phyloP scores from a whole-genome alignment of 2,797 vertebrate genomes.

The Peromyscus attwateri region DNA sequence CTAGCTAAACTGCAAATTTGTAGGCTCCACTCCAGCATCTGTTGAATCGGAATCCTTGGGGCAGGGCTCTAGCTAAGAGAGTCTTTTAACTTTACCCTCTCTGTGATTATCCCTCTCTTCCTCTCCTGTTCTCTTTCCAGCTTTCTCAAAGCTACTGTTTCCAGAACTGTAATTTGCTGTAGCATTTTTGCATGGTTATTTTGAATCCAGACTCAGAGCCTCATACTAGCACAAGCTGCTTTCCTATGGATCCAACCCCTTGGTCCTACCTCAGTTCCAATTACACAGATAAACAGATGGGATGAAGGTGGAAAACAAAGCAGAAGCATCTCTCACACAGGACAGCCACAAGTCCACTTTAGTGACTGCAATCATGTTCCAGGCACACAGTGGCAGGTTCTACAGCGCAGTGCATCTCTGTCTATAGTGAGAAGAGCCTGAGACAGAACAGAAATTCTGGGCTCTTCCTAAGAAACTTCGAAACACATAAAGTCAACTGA shows the following conservation, averaged over 20 bases:
- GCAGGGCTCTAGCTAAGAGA: not conserved
- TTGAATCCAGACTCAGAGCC: not conserved
- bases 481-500: not conserved
- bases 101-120: rapidly evolving
- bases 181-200: not conserved
- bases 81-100: not conserved
- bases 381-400: not conserved
- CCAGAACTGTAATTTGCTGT: not conserved
- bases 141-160: not conserved
- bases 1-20: not conserved
- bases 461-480: not conserved
- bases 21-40: not conserved
- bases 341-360: not conserved
- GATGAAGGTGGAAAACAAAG: not conserved
- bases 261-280: not conserved
- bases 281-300: not conserved
- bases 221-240: not conserved
- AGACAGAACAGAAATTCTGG: not conserved
- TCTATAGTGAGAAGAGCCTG: not conserved
- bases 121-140: not conserved
- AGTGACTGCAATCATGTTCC: not conserved
- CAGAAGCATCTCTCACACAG: not conserved
- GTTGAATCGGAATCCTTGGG: too few relatives aligned
- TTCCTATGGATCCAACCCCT: not conserved
- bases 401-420: not conserved